Evolutionary conservation across 2,888 invertebrate species (phyloP).

Genomic region (Parnassius mnemosyne): DNA sequence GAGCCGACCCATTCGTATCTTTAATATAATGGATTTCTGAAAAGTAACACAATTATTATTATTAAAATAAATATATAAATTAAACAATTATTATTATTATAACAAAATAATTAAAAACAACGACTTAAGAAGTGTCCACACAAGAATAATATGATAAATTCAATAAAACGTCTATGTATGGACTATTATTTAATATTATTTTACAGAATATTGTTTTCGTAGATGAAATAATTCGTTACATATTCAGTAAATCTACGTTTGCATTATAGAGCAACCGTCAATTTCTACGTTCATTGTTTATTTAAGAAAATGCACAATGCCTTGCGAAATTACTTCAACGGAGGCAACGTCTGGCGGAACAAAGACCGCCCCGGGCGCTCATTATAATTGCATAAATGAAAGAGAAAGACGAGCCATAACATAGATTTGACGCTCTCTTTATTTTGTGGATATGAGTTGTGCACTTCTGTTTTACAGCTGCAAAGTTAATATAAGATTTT

Average conservation of each 20-base stretch:
- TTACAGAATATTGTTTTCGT: too few species aligned
- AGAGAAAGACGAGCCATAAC: conserved; percentile 13
- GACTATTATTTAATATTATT: neutral
- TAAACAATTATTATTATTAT: too few species aligned
- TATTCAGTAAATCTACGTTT: neutral
- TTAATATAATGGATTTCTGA: too few species aligned
- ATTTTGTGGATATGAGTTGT: neutral
- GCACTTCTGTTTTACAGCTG: neutral
- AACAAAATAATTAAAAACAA: too few species aligned
- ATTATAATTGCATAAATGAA: conserved; percentile 17
- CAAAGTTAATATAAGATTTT: neutral
- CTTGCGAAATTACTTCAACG: conserved; percentile 7
- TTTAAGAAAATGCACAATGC: conserved; percentile 14
- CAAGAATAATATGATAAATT: too few species aligned
- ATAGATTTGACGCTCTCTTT: conserved; percentile 1
- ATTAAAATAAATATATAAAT: too few species aligned
- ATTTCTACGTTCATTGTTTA: conserved; percentile 8
- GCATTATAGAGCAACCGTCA: neutral
- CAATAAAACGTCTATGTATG: too few species aligned
- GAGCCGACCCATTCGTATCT: too few species aligned
- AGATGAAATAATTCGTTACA: too few species aligned
- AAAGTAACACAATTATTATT: too few species aligned
- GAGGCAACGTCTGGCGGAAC: neutral
- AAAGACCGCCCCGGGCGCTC: conserved; percentile 6
- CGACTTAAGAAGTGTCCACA: too few species aligned